Percentiles rank a stretch among this genome's conserved stretches.
Conservation (phyloP, 2,113 vertebrate species). For the Psilopogon haemacephalus region DNA sequence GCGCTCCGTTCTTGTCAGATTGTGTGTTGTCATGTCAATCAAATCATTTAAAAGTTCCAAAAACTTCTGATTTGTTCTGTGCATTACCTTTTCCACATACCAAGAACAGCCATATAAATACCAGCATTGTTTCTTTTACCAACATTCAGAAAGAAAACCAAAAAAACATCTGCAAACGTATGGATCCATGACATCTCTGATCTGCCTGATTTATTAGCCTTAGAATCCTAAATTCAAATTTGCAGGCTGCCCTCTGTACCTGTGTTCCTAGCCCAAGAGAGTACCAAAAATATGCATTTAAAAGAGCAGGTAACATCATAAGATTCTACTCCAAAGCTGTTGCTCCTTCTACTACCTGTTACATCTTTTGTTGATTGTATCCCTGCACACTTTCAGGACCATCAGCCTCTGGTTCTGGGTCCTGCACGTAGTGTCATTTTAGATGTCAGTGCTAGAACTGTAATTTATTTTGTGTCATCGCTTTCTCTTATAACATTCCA, state of each 20-base stretch:
- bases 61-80: conserved; percentile 71
- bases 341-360: not conserved
- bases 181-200: not conserved
- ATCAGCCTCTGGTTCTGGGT: not conserved
- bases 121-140: not conserved
- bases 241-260: not conserved
- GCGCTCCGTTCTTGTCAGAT: conserved; percentile 71
- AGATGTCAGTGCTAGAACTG: not conserved
- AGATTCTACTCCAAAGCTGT: not conserved
- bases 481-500: not conserved
- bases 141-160: not conserved
- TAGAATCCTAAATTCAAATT: not conserved
- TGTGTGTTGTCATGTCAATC: conserved; percentile 72
- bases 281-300: not conserved
- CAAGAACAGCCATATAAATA: not conserved
- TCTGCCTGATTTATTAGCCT: not conserved
- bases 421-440: not conserved
- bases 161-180: not conserved
- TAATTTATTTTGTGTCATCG: not conserved
- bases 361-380: not conserved
- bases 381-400: not conserved
- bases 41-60: conserved; percentile 71
- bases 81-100: conserved; percentile 66
- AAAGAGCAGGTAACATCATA: not conserved
- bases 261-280: not conserved